Conservation (phyloP, 2,113 vertebrate species). For the Oryzias melastigma region DNA sequence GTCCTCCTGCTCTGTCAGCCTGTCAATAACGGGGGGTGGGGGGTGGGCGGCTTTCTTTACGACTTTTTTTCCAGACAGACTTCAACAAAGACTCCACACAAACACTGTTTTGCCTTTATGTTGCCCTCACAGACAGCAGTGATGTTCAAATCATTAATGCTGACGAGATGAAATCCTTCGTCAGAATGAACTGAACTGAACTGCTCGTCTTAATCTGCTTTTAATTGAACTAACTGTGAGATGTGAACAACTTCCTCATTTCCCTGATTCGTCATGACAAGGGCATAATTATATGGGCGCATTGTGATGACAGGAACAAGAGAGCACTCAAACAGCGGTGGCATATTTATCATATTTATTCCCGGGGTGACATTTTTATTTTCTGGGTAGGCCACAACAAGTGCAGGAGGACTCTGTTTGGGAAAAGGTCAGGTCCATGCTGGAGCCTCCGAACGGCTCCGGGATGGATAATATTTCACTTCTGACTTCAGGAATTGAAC, state of each 20-base stretch:
- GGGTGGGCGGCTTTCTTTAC: not conserved
- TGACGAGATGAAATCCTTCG: constrained; percentile 1
- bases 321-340: not conserved
- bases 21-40: constrained; percentile 5
- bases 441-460: not conserved
- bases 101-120: constrained; percentile 8
- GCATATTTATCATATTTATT: constrained; percentile 5
- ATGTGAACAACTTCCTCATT: constrained; percentile 17
- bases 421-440: constrained; percentile 4
- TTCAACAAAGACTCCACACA: constrained; percentile 13
- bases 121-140: constrained; percentile 1
- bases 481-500: not conserved
- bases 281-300: not conserved
- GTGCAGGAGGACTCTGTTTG: constrained; percentile 4
- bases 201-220: constrained; percentile 35
- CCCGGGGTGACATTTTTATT: not conserved
- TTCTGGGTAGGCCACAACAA: constrained; percentile 1
- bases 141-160: constrained; percentile 16
- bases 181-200: constrained; percentile 34
- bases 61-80: constrained; percentile 10
- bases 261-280: constrained; percentile 1
- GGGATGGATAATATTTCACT: not conserved
- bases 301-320: not conserved
- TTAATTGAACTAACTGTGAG: constrained; percentile 22
- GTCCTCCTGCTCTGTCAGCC: constrained; percentile 1